These are phyloP conservation scores for Ciconia maguari DNA, from an alignment of 2,113 vertebrate species.

Conservation along the genomic window DNA sequence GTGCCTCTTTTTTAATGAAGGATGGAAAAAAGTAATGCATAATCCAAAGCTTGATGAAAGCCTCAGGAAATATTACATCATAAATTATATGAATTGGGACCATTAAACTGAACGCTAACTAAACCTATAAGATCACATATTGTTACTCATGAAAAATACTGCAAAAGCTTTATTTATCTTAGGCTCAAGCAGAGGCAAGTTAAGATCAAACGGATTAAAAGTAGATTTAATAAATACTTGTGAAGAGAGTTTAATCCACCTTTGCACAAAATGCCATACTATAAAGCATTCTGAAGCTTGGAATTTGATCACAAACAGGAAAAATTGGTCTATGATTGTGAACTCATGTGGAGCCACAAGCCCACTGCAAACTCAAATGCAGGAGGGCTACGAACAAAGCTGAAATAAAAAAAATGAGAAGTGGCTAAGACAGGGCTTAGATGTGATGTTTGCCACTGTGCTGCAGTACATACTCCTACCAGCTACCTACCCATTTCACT, in stretches of 20 bases:
- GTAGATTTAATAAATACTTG: background rate
- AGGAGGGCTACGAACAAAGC: background rate
- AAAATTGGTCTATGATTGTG: background rate
- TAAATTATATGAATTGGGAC: background rate
- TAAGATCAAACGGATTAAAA: constrained; percentile 4
- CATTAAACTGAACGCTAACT: background rate
- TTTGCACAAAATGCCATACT: background rate
- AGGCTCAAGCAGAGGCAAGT: background rate
- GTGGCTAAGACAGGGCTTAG: background rate
- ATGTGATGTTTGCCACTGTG: background rate
- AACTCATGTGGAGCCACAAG: background rate
- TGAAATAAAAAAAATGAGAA: background rate
- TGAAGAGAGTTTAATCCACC: background rate
- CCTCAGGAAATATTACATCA: background rate
- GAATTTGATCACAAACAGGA: background rate
- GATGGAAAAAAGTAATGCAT: background rate
- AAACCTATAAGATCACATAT: background rate
- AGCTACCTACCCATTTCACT: background rate
- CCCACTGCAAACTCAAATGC: background rate
- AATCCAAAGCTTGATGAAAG: background rate
- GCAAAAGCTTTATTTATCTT: background rate
- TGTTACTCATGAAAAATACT: background rate
- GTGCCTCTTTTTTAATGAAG: background rate
- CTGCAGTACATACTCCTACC: background rate
- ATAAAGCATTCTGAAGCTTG: background rate